Evolutionary conservation across 2,797 vertebrate genomes (phyloP).

Genomic region (Fringilla coelebs): DNA sequence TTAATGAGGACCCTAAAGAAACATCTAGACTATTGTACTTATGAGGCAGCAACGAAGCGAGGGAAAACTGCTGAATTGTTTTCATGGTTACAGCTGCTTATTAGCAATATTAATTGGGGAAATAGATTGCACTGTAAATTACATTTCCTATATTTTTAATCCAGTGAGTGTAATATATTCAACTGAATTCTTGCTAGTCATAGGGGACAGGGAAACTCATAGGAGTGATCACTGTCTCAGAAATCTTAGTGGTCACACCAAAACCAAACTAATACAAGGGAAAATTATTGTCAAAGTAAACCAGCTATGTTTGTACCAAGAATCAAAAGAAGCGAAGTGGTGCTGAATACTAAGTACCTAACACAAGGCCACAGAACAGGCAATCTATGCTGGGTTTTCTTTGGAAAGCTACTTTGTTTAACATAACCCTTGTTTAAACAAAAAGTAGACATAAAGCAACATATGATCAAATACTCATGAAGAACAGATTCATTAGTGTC

Average conservation of each 20-base stretch:
- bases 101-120: neutral
- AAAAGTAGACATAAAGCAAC: neutral
- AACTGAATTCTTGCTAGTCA: neutral
- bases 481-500: neutral
- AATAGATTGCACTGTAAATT: neutral
- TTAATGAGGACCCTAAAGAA: neutral
- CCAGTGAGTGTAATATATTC: neutral
- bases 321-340: neutral
- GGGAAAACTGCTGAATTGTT: neutral
- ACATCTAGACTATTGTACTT: neutral
- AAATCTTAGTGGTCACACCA: neutral
- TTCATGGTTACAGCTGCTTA: neutral
- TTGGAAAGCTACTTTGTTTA: constrained; percentile 8
- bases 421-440: neutral
- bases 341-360: neutral
- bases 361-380: neutral
- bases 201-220: neutral
- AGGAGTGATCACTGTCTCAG: neutral
- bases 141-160: neutral
- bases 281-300: neutral
- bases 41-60: neutral
- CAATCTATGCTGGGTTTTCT: neutral
- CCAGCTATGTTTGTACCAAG: neutral
- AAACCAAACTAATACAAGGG: neutral
- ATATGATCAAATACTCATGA: neutral